Conservation (phyloP, 2,888 invertebrate genomes). For the Chymomyza caudatula region DNA sequence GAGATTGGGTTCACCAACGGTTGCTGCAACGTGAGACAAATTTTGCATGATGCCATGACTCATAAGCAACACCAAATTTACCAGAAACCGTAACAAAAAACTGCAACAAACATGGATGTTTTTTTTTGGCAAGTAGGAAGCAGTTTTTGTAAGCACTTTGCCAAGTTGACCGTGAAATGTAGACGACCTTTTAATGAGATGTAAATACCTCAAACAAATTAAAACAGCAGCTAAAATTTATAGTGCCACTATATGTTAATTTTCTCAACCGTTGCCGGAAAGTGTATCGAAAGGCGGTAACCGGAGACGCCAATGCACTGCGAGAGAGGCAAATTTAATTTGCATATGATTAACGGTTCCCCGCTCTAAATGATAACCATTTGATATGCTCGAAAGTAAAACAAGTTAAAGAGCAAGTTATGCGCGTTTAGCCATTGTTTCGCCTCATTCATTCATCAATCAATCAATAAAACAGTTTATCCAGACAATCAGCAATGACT, state of each 20-base stretch:
- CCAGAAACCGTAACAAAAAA: no score
- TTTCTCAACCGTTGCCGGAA: background rate
- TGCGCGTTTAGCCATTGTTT: no score
- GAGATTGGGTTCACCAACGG: background rate
- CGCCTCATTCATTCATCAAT: background rate
- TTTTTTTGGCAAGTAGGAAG: background rate
- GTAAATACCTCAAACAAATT: conserved; percentile 12
- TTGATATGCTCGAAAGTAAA: background rate
- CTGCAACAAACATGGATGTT: no score
- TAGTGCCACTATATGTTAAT: background rate
- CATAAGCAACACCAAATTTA: background rate
- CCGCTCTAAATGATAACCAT: background rate
- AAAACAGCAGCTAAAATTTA: background rate
- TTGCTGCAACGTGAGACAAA: background rate
- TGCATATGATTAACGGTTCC: background rate
- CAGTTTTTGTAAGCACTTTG: conserved; percentile 4
- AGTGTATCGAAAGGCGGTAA: background rate
- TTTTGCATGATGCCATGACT: background rate
- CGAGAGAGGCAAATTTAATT: background rate
- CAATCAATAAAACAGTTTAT: background rate
- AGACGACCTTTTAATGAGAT: conserved; percentile 15
- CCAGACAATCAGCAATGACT: background rate
- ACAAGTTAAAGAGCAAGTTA: background rate
- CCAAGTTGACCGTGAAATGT: conserved; percentile 58
- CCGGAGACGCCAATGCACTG: background rate